A percentile compares a stretch with the other conserved stretches of the same genome.
phyloP scores from a whole-genome alignment of 2,888 invertebrate genomes.

The Lasius fuliginosus region DNA sequence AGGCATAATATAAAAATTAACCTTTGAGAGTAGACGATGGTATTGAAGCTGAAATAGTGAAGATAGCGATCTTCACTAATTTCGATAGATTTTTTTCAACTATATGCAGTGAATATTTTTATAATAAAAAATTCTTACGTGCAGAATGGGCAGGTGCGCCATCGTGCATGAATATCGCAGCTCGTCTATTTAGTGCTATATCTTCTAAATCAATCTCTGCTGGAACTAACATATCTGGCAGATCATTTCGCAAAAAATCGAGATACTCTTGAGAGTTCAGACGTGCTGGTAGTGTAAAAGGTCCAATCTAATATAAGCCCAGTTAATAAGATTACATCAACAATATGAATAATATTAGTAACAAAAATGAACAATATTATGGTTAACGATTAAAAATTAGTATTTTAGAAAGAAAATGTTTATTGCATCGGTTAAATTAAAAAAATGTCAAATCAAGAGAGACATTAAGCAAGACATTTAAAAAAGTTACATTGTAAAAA shows the following conservation, averaged over 20 bases:
- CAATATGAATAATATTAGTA: too few species aligned
- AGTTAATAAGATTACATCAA: too few species aligned
- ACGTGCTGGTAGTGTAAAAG: constrained; percentile 3
- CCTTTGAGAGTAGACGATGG: background rate
- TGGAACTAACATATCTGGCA: constrained; percentile 2
- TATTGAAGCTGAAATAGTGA: too few species aligned
- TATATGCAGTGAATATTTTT: background rate
- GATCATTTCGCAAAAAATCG: background rate
- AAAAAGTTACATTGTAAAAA: too few species aligned
- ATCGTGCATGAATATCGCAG: constrained; percentile 4
- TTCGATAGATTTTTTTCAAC: background rate
- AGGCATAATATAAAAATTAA: background rate
- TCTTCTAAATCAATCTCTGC: background rate
- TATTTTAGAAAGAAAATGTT: too few species aligned
- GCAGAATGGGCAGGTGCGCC: constrained; percentile 6
- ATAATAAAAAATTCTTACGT: constrained; percentile 4
- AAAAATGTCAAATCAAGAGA: too few species aligned
- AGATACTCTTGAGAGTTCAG: background rate
- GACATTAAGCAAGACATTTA: too few species aligned
- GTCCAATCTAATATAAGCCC: background rate
- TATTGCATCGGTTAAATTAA: too few species aligned
- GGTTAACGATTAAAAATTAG: too few species aligned
- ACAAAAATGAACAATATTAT: too few species aligned
- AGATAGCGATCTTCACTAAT: background rate
- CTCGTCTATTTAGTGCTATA: background rate